A percentile compares a stretch with the other conserved stretches of the same genome.
phyloP scores from a whole-genome alignment of 1,140 invertebrate genomes.

The Hypothenemus hampei region DNA sequence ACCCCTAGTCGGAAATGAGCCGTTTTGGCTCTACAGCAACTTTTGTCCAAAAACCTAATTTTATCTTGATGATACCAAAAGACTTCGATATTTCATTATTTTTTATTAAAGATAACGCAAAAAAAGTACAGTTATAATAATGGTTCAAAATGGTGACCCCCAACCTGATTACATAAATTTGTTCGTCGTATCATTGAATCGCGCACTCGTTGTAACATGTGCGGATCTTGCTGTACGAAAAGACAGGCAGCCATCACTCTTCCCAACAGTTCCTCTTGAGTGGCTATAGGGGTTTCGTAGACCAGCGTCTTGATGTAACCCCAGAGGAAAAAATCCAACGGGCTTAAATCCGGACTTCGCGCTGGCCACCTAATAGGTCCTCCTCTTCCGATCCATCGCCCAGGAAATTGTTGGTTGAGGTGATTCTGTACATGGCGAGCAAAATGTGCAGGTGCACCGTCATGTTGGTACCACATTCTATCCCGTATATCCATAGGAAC shows the following conservation, averaged over 20 bases:
- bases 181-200: not conserved
- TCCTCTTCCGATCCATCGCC: constrained; percentile 44
- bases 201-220: not conserved
- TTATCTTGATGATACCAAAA: too few relatives aligned
- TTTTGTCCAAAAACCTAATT: too few relatives aligned
- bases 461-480: constrained; percentile 3
- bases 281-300: not conserved
- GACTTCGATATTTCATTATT: too few relatives aligned
- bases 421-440: too few relatives aligned
- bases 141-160: not conserved
- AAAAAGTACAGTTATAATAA: not conserved
- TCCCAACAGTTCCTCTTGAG: not conserved
- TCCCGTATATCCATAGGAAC: too few relatives aligned
- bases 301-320: constrained; percentile 39
- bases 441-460: too few relatives aligned
- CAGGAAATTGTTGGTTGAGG: too few relatives aligned
- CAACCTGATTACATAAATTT: too few relatives aligned
- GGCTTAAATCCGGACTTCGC: constrained; percentile 44
- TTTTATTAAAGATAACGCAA: not conserved
- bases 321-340: constrained; percentile 46
- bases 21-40: too few relatives aligned
- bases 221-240: not conserved
- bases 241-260: not conserved
- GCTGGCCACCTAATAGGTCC: constrained; percentile 45
- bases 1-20: too few relatives aligned